Conservation (phyloP, 2,797 vertebrate genomes). For the Percopsis omiscomaycus region DNA sequence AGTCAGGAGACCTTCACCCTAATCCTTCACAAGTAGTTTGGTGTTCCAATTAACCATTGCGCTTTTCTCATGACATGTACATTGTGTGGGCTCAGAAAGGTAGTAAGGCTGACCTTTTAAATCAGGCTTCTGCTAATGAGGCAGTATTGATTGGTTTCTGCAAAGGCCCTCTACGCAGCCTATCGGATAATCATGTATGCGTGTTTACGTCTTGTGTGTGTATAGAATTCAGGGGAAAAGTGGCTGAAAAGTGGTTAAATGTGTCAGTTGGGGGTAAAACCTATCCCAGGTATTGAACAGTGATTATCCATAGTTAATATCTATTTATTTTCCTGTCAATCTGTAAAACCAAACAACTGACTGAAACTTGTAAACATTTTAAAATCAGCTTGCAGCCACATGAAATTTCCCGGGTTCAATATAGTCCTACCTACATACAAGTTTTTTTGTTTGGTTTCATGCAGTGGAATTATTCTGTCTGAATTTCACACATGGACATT, state of each 20-base stretch:
- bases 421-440: neutral
- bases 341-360: too few relatives aligned
- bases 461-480: constrained; percentile 15
- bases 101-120: constrained; percentile 53
- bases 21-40: neutral
- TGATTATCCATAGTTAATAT: constrained; percentile 35
- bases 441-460: constrained; percentile 24
- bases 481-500: neutral
- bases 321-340: neutral
- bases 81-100: constrained; percentile 24
- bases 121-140: constrained; percentile 55
- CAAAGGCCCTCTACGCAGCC: constrained; percentile 63
- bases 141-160: constrained; percentile 61
- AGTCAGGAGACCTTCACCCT: constrained; percentile 4
- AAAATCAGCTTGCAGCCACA: too few relatives aligned
- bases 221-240: constrained; percentile 11
- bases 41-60: neutral
- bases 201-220: neutral
- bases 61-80: constrained; percentile 18
- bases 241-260: constrained; percentile 19
- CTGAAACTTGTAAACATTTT: too few relatives aligned
- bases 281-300: constrained; percentile 40
- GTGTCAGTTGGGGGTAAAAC: constrained; percentile 34
- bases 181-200: constrained; percentile 47
- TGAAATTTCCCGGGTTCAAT: constrained; percentile 14